These are phyloP conservation scores for Cetonia aurata DNA, from an alignment of 2,888 invertebrate species.

Conservation along the genomic window DNA sequence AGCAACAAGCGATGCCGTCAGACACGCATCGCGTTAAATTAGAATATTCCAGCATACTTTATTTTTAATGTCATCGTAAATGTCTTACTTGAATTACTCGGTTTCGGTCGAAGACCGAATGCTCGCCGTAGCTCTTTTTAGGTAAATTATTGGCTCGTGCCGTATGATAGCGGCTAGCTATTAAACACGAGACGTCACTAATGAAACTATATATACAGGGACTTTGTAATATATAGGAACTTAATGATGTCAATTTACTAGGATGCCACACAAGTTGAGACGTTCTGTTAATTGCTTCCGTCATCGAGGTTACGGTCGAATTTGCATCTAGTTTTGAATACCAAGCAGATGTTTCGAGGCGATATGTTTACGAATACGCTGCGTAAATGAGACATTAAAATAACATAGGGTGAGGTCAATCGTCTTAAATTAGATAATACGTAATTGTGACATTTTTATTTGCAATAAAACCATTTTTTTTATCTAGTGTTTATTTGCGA, in stretches of 20 bases:
- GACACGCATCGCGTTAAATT: slow-evolving; percentile 3
- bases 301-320: slow-evolving; percentile 2
- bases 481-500: too few species aligned
- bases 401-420: slow-evolving; percentile 9
- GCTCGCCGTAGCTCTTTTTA: neutral
- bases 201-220: neutral
- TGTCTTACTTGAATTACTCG: slow-evolving; percentile 18
- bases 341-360: slow-evolving; percentile 26
- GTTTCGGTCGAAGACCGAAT: neutral
- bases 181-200: neutral
- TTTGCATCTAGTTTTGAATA: slow-evolving; percentile 19
- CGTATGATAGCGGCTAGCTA: neutral
- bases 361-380: neutral
- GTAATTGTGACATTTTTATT: too few species aligned
- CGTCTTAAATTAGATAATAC: too few species aligned
- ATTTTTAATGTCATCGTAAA: slow-evolving; percentile 32
- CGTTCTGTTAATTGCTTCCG: slow-evolving; percentile 22
- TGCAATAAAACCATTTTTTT: too few species aligned
- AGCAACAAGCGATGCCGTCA: neutral
- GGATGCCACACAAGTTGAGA: slow-evolving; percentile 20
- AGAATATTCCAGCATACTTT: slow-evolving; percentile 15
- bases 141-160: slow-evolving; percentile 7
- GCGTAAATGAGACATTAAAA: slow-evolving; percentile 4
- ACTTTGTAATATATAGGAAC: neutral
- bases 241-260: slow-evolving; percentile 2